Evolutionary conservation across 2,888 invertebrate genomes (phyloP).

Genomic region (Pseudolycoriella hygida): DNA sequence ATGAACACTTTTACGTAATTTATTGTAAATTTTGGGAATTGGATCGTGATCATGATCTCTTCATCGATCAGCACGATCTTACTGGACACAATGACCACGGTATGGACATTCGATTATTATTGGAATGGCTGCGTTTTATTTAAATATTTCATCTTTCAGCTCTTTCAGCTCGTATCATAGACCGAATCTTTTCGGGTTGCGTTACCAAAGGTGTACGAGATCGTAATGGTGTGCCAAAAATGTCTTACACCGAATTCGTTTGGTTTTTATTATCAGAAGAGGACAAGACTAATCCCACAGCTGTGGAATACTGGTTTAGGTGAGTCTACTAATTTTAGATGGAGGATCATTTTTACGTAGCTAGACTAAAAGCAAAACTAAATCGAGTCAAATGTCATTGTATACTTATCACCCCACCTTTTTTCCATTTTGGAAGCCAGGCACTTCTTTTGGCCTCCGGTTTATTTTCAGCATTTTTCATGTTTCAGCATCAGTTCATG

Average conservation of each 20-base stretch:
- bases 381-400: too few relatives aligned
- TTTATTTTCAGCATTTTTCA: too few relatives aligned
- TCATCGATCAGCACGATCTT: conserved; percentile 86
- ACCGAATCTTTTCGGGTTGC: conserved; percentile 92
- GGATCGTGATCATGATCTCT: conserved; percentile 94
- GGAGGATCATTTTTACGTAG: too few relatives aligned
- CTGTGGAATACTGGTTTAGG: conserved; percentile 91
- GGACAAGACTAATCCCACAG: conserved; percentile 91
- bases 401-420: too few relatives aligned
- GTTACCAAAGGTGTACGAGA: conserved; percentile 62
- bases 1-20: conserved; percentile 99
- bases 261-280: conserved; percentile 98
- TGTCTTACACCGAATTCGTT: conserved; percentile 98
- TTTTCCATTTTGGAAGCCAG: too few relatives aligned
- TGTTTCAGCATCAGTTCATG: too few relatives aligned
- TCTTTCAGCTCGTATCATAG: conserved; percentile 88
- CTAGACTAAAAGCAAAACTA: too few relatives aligned
- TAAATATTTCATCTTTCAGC: conserved; percentile 35
- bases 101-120: conserved; percentile 26
- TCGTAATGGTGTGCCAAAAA: conserved; percentile 46
- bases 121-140: not conserved
- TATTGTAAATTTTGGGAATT: conserved; percentile 99
- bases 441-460: too few relatives aligned
- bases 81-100: conserved; percentile 92
- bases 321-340: too few relatives aligned